These are phyloP conservation scores for Ceratina australensis DNA, from an alignment of 1,140 invertebrate genomes.

Conservation along the genomic window DNA sequence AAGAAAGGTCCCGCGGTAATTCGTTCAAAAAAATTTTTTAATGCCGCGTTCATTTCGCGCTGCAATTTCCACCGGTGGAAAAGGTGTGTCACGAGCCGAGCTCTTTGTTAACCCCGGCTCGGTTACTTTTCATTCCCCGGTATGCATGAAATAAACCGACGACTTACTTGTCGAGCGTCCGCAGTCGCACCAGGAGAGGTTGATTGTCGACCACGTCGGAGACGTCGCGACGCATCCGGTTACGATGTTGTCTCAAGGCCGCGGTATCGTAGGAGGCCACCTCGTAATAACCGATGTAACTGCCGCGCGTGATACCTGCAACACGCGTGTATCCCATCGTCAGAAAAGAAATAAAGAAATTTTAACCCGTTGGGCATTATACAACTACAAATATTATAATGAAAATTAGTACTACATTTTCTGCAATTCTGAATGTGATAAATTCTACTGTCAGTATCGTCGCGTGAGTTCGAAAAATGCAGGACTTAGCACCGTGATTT, in stretches of 20 bases:
- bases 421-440: no score
- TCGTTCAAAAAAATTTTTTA: slow-evolving; percentile 29
- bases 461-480: no score
- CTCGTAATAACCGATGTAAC: slow-evolving; percentile 61
- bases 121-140: slow-evolving; percentile 14
- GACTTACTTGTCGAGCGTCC: slow-evolving; percentile 57
- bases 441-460: no score
- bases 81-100: slow-evolving; percentile 11
- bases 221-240: slow-evolving; percentile 59
- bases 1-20: slow-evolving; percentile 4
- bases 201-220: slow-evolving; percentile 44
- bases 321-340: slow-evolving; percentile 21
- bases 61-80: background rate
- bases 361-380: no score
- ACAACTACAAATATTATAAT: no score
- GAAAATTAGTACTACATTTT: no score
- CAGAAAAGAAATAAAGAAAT: background rate
- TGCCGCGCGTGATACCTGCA: slow-evolving; percentile 57
- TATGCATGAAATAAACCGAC: background rate
- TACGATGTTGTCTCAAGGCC: slow-evolving; percentile 60
- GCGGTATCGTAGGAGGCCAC: slow-evolving; percentile 56
- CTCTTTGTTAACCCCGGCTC: background rate
- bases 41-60: slow-evolving; percentile 19
- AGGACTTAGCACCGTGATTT: no score
- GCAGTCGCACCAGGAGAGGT: slow-evolving; percentile 52